Conservation (phyloP, 1,140 invertebrate species). For the Penaeus chinensis region DNA sequence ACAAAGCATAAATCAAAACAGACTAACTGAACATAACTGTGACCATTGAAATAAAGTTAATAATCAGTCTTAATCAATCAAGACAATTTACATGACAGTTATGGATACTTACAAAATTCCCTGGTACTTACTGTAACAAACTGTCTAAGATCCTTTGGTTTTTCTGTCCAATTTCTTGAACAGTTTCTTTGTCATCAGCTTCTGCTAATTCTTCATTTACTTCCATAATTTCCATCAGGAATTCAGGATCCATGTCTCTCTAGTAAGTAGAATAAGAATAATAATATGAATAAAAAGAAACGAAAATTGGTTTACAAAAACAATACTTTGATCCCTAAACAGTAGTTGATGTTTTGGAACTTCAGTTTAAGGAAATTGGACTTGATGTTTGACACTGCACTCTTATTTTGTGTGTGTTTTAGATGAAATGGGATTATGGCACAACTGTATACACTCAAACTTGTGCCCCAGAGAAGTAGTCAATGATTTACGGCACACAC, state of each 20-base stretch:
- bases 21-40: background rate
- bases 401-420: too few species aligned
- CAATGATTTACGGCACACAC: too few species aligned
- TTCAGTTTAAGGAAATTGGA: too few species aligned
- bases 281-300: background rate
- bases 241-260: conserved; percentile 77
- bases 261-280: conserved; percentile 66
- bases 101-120: conserved; percentile 3
- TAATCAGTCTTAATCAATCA: background rate
- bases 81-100: background rate
- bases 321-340: too few species aligned
- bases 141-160: conserved; percentile 73
- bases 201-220: conserved; percentile 85
- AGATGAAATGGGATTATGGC: too few species aligned
- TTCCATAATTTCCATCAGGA: conserved; percentile 89
- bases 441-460: too few species aligned
- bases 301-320: background rate
- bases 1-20: background rate
- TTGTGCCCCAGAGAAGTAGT: too few species aligned
- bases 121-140: conserved; percentile 69
- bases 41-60: background rate
- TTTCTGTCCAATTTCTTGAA: conserved; percentile 74
- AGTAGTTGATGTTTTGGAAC: too few species aligned
- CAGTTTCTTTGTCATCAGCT: conserved; percentile 73
- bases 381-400: too few species aligned